These are phyloP conservation scores for Caenorhabditis wallacei DNA, from an alignment of 2,888 invertebrate genomes.

Conservation along the genomic window DNA sequence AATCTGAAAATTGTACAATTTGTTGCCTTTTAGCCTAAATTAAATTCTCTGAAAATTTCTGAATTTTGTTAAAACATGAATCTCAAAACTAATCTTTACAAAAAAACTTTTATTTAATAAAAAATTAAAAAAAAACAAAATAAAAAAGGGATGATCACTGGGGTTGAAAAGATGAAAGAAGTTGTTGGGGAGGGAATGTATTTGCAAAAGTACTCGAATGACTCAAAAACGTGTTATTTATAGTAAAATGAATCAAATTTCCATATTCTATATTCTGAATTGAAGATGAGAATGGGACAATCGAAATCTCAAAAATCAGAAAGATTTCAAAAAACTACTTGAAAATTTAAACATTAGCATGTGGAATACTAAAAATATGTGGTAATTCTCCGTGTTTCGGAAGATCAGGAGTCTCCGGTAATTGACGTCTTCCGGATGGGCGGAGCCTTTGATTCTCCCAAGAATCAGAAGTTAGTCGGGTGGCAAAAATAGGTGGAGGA, in stretches of 20 bases:
- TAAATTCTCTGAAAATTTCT: no score
- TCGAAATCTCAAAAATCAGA: background rate
- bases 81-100: no score
- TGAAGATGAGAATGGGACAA: no score
- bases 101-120: no score
- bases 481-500: constrained; percentile 60
- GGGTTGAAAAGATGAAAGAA: constrained; percentile 37
- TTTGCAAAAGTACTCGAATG: constrained; percentile 43
- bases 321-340: no score
- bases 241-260: background rate
- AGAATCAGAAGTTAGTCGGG: constrained; percentile 38
- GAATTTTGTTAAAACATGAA: no score
- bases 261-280: no score
- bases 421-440: constrained; percentile 28
- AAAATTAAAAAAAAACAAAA: constrained; percentile 1
- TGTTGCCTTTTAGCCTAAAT: no score
- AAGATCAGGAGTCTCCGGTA: constrained; percentile 61
- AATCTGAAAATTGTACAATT: no score
- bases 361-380: constrained; percentile 37
- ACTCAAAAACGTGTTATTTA: constrained; percentile 12
- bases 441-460: constrained; percentile 56
- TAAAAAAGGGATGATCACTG: constrained; percentile 17
- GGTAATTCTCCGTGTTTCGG: constrained; percentile 64
- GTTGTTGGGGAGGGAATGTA: background rate
- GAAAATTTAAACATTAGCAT: constrained; percentile 40